phyloP scores from a whole-genome alignment of 2,113 vertebrate species.

The Sinocyclocheilus rhinocerous region DNA sequence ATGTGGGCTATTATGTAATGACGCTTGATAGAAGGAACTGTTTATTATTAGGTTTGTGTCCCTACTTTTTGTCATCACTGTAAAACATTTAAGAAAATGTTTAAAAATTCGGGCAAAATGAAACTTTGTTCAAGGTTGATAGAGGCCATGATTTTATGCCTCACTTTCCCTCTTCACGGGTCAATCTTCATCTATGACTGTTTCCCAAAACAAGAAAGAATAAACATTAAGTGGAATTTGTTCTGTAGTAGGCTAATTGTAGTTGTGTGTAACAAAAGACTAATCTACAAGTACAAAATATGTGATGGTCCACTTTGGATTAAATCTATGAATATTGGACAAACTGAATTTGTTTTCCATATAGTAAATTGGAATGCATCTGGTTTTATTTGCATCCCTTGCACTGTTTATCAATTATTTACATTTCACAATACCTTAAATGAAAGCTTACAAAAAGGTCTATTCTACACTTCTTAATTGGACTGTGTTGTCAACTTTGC shows the following conservation, averaged over 20 bases:
- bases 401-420: background rate
- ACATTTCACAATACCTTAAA: background rate
- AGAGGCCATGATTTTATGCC: background rate
- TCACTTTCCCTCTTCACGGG: background rate
- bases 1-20: too few species aligned
- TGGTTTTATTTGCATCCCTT: too few species aligned
- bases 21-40: too few species aligned
- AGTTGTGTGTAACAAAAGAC: background rate
- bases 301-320: background rate
- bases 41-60: background rate
- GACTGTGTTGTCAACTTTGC: too few species aligned
- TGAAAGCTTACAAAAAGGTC: too few species aligned
- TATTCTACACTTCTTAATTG: too few species aligned
- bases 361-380: too few species aligned
- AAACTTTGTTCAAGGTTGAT: background rate
- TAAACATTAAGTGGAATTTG: background rate
- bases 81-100: background rate
- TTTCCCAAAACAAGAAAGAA: background rate
- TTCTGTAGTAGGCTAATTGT: background rate
- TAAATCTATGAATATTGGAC: too few species aligned
- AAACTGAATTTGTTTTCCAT: too few species aligned
- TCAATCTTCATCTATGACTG: background rate
- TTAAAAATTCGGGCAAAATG: background rate
- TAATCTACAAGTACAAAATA: background rate
- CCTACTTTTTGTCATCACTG: background rate